Evolutionary conservation across 2,113 vertebrate genomes (phyloP), one percentile per base, ranked within the genome.

Genomic region (Pygoscelis adeliae): DNA sequence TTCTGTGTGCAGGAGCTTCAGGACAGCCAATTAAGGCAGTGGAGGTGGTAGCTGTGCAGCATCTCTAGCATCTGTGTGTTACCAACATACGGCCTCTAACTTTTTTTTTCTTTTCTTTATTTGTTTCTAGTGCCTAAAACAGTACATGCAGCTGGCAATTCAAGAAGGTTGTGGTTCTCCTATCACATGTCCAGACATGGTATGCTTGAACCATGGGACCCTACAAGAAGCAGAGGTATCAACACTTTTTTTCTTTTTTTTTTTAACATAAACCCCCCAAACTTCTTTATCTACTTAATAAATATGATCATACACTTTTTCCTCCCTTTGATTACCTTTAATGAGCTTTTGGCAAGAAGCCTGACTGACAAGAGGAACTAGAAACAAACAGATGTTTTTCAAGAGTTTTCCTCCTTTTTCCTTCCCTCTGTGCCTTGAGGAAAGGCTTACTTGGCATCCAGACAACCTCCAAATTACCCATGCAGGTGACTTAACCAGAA

Each of bases 161-260:
- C 98, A 97, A 95, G 99, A 99, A 91, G 99, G 99, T 12, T 99
- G 99, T 80, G 99, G 99, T 34, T 98, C 99, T 83, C 98, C 99
- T 63, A 98, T 99, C 98, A 99, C 99, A 32, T 99, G 99, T 91
- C 99, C 99, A 47, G 99, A 99, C 97, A 98, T 98, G 98, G 97
- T 98, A 65, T 99, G 99, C 97, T 97, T 98, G 87, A 98, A 98
- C 72, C 98, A 96, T 16, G 99, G 99, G 74, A 98, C 95, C 70
- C 97, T 99, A 42, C 98, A 99, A 87, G 99, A 99, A 97, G 97
- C 98, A 34, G 99, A 99, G 99, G 99, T 99, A 99, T 88, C 82
- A 61, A n/a, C 19, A 29, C 32, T 34, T 90, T 61, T 40, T 50
- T 36, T n/a, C n/a, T 5, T 44, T 22, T 87, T 58, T 76, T 72